Evolutionary conservation across 2,797 vertebrate genomes (phyloP), one percentile per base, ranked within the genome.

Genomic region (Coluber constrictor): DNA sequence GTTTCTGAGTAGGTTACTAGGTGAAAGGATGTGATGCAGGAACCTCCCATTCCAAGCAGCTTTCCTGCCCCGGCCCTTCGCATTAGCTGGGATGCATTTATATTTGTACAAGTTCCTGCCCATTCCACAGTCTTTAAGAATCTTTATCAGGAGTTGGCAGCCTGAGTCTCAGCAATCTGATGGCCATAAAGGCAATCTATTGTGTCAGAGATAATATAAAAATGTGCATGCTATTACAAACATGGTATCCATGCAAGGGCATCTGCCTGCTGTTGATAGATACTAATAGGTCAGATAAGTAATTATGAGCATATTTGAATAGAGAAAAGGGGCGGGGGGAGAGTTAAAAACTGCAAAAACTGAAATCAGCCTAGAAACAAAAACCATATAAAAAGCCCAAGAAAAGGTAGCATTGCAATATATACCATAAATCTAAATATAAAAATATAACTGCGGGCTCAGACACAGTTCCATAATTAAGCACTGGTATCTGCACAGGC

Each of bases 161-260:
- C 9, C 47, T 54, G 4, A n/a, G 20, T 43, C 6, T 20, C 55
- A 60, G 32, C 83, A 90, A 37, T 93, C 43, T 20, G 66, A 61
- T 43, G 86, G 66, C 23, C 54, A 11, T 20, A 29, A 88, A 37
- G 63, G n/a, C 55, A 79, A n/a, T 10, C 61, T 54, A 47, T 55
- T 92, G 57, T 92, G 57, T 61, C 70, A 47, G 5, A 56, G 57
- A 90, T 60, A 86, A 90, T 29, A 90, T 90, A 15, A 92, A 63
- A 83, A 66, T 37, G 70, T 63, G 56, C 55, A 23, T 29, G n/a
- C 43, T 60, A 16, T 87, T 74, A 74, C 12, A 79, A 90, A 56
- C n/a, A 63, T 56, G 57, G 18, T 8, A 13, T 54, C 55, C 63
- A n/a, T 88, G 63, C 87, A 63, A 66, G 29, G 27, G 55, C 47